These are phyloP conservation scores for Nannospalax galili DNA, from an alignment of 2,113 vertebrate species.

Conservation along the genomic window DNA sequence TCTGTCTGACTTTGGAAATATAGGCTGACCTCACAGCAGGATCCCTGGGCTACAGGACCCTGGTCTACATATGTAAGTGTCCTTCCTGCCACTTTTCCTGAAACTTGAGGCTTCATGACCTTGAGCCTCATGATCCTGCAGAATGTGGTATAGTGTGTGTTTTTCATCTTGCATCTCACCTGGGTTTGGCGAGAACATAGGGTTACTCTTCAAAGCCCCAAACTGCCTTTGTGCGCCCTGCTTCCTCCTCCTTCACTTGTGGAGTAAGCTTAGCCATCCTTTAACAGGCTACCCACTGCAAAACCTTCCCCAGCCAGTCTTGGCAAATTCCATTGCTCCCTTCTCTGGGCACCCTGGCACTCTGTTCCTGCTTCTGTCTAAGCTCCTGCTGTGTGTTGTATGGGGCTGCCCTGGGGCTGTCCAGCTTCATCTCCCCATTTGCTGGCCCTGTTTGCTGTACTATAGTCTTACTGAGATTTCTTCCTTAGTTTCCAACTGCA, in stretches of 20 bases:
- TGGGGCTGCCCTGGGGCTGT: neutral
- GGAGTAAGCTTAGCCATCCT: neutral
- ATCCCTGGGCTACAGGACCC: neutral
- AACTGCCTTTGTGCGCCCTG: neutral
- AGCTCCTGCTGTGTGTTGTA: neutral
- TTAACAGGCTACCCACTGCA: neutral
- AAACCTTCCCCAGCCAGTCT: neutral
- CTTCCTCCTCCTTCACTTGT: neutral
- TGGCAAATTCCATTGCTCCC: neutral
- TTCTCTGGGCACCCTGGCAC: fast-evolving
- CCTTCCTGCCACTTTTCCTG: neutral
- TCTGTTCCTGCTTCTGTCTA: neutral
- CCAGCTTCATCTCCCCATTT: neutral
- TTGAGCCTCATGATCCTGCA: neutral
- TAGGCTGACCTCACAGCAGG: neutral
- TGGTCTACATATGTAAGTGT: neutral
- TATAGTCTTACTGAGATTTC: neutral
- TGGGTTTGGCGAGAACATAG: neutral
- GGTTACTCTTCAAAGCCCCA: neutral
- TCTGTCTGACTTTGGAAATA: neutral
- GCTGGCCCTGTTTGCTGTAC: no score
- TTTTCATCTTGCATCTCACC: neutral
- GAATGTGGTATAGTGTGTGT: neutral
- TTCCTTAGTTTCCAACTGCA: no score
- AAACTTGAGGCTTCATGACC: neutral